A percentile compares a stretch with the other conserved stretches of the same genome.
phyloP scores from a whole-genome alignment of 2,888 invertebrate genomes.

The Apoda limacodes region DNA sequence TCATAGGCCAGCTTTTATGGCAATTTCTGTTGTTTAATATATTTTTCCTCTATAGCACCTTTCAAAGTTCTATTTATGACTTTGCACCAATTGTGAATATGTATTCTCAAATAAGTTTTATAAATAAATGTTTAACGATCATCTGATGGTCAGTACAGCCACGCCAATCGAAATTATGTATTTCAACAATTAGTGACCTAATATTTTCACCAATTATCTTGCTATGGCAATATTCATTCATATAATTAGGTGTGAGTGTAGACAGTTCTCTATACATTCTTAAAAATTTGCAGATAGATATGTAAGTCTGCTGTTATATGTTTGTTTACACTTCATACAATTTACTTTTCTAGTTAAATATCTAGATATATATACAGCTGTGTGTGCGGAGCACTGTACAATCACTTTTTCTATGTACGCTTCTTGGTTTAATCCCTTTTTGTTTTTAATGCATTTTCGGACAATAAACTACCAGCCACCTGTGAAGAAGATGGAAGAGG shows the following conservation, averaged over 20 bases:
- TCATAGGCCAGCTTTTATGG: neutral
- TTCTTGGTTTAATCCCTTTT: too few species aligned
- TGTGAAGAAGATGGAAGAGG: too few species aligned
- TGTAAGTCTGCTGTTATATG: conserved; percentile 1
- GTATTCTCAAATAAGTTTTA: conserved; percentile 5
- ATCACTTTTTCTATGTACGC: conserved; percentile 10
- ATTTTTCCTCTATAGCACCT: conserved; percentile 6
- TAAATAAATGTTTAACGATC: conserved; percentile 1
- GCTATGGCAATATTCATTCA: neutral
- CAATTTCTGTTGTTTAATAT: neutral
- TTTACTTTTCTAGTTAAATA: conserved; percentile 9
- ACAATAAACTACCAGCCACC: too few species aligned
- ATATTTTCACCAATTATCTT: neutral
- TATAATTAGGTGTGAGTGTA: neutral
- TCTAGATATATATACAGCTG: conserved; percentile 12
- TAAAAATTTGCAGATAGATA: conserved; percentile 6
- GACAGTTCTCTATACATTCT: conserved; percentile 3
- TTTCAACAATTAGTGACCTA: neutral
- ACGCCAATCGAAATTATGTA: neutral
- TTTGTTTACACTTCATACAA: conserved; percentile 6
- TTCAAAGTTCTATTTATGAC: conserved; percentile 10
- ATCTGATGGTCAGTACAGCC: neutral
- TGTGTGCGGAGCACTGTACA: conserved; percentile 11
- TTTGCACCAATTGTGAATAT: conserved; percentile 13
- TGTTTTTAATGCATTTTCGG: too few species aligned